phyloP scores from a whole-genome alignment of 2,888 invertebrate genomes.

The Leptopilina drosophilae region DNA sequence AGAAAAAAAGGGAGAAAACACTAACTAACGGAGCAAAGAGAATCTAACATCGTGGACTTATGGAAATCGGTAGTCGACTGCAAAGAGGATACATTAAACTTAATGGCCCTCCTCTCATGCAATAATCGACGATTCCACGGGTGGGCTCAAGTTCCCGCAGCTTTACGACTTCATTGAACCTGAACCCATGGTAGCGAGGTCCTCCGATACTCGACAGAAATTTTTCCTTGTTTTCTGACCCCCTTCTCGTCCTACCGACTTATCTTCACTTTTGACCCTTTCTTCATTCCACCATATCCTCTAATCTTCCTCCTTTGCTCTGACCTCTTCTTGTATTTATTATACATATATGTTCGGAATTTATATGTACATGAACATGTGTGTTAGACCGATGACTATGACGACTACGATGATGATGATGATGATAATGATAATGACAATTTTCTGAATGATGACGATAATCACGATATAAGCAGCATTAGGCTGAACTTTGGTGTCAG shows the following conservation, averaged over 20 bases:
- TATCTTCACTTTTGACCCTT: not conserved
- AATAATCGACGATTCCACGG: slow-evolving; percentile 74
- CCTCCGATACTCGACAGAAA: not conserved
- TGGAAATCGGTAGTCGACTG: slow-evolving; percentile 63
- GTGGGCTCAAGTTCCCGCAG: slow-evolving; percentile 67
- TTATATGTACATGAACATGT: not conserved
- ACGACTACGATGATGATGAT: slow-evolving; percentile 42
- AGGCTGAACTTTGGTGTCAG: slow-evolving; percentile 61
- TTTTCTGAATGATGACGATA: slow-evolving; percentile 61
- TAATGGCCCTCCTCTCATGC: slow-evolving; percentile 70
- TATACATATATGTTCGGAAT: not conserved
- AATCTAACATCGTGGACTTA: slow-evolving; percentile 52
- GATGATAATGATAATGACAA: slow-evolving; percentile 57
- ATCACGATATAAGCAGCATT: slow-evolving; percentile 52
- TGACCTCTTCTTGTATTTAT: not conserved
- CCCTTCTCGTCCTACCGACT: slow-evolving; percentile 1
- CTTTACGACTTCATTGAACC: slow-evolving; percentile 69
- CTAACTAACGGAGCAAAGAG: too few relatives aligned
- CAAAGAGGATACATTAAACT: slow-evolving; percentile 68
- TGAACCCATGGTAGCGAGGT: slow-evolving; percentile 44
- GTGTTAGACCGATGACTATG: slow-evolving; percentile 11
- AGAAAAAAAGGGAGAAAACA: too few relatives aligned
- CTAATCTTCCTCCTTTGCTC: not conserved
- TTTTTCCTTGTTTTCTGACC: slow-evolving; percentile 27
- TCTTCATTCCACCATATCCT: too few relatives aligned